Conservation (phyloP, 1,140 invertebrate genomes). For the Penaeus indicus region DNA sequence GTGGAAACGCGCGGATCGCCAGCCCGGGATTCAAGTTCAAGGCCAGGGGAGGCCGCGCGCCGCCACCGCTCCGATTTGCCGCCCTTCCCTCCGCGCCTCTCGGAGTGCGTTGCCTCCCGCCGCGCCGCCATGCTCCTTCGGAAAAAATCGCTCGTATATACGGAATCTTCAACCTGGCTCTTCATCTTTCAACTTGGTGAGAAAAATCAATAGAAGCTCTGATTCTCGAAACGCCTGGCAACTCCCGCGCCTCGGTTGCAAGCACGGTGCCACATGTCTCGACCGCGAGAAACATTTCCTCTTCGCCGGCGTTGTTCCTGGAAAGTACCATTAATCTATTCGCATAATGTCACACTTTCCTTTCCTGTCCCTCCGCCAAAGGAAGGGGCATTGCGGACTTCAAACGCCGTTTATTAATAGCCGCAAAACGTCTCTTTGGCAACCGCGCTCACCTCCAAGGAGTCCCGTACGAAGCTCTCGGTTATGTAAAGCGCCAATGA, state of each 20-base stretch:
- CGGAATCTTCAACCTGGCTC: no score
- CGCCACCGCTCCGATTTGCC: no score
- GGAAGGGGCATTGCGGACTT: no score
- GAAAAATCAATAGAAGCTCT: no score
- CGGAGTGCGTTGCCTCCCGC: background rate
- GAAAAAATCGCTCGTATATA: no score
- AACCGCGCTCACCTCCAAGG: slow-evolving; percentile 17
- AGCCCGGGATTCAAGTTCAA: slow-evolving; percentile 24
- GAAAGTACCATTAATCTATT: background rate
- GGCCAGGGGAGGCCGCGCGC: background rate
- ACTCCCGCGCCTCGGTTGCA: no score
- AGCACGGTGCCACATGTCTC: no score
- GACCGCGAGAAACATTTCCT: no score
- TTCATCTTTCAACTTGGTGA: no score
- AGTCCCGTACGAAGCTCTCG: slow-evolving; percentile 6
- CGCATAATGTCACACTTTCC: background rate
- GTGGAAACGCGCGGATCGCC: background rate
- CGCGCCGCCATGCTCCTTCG: no score
- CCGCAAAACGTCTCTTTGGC: slow-evolving; percentile 12
- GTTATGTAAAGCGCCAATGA: background rate
- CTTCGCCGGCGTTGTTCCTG: no score
- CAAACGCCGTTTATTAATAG: background rate
- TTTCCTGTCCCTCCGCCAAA: background rate
- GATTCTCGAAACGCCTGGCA: no score
- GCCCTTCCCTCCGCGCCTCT: background rate